These are phyloP conservation scores for Aplysia californica DNA, from an alignment of 1,140 invertebrate genomes.

Conservation along the genomic window DNA sequence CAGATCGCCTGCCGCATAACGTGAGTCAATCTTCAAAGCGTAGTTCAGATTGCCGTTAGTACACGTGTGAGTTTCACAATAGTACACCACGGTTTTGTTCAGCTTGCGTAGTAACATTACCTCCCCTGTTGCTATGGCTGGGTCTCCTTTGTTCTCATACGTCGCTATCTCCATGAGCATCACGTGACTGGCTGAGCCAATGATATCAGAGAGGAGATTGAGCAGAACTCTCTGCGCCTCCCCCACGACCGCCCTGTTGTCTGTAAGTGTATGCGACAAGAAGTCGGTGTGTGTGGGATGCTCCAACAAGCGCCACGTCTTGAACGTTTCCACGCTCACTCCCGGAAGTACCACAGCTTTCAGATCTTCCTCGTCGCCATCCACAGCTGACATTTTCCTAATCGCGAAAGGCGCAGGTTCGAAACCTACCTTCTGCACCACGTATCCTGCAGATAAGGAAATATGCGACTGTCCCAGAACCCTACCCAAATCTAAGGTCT, in stretches of 20 bases:
- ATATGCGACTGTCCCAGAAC: too few relatives aligned
- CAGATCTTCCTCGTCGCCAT: too few relatives aligned
- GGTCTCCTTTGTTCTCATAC: constrained; percentile 44
- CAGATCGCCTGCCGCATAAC: constrained; percentile 22
- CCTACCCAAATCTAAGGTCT: too few relatives aligned
- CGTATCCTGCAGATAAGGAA: too few relatives aligned
- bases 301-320: not conserved
- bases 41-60: not conserved
- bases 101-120: constrained; percentile 29
- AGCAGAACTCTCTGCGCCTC: constrained; percentile 35
- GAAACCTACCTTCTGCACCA: too few relatives aligned
- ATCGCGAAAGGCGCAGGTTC: too few relatives aligned
- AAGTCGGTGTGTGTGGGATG: constrained; percentile 23
- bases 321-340: constrained; percentile 23
- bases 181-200: constrained; percentile 23
- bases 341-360: too few relatives aligned
- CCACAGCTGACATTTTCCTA: too few relatives aligned
- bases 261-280: constrained; percentile 20
- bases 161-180: constrained; percentile 34
- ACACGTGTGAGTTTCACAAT: constrained; percentile 31
- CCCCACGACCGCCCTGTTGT: constrained; percentile 20
- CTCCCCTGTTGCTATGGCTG: constrained; percentile 38
- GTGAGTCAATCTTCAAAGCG: not conserved
- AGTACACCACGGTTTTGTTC: constrained; percentile 30
- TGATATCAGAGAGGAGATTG: constrained; percentile 22